A percentile compares a stretch with the other conserved stretches of the same genome.
Conservation (phyloP, 2,888 invertebrate species). For the Junonia oenone region DNA sequence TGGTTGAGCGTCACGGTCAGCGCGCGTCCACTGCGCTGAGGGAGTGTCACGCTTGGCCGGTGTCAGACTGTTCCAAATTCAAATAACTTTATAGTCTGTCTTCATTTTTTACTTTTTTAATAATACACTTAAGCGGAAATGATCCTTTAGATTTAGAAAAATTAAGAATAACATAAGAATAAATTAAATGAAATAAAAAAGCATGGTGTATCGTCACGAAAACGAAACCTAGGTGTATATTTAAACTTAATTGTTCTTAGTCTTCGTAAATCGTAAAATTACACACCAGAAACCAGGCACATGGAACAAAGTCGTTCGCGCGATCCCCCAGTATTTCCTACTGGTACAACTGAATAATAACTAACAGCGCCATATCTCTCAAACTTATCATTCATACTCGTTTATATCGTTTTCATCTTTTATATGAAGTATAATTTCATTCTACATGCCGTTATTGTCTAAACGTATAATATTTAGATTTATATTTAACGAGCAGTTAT, state of each 20-base stretch:
- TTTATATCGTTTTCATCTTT: background rate
- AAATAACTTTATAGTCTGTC: background rate
- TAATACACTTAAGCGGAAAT: background rate
- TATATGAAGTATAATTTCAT: background rate
- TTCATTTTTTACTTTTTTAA: background rate
- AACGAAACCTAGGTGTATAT: background rate
- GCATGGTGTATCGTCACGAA: background rate
- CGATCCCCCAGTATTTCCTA: background rate
- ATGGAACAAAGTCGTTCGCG: background rate
- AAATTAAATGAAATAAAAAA: background rate
- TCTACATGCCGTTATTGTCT: background rate
- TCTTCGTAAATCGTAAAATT: background rate
- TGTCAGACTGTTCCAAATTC: conserved; percentile 34
- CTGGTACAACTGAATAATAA: background rate
- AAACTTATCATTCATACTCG: background rate
- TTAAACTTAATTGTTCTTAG: background rate
- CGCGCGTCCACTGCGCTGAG: conserved; percentile 38
- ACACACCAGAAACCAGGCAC: background rate
- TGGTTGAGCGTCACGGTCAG: conserved; percentile 42
- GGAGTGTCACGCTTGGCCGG: conserved; percentile 34
- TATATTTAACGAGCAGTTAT: too few species aligned
- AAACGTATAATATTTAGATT: background rate
- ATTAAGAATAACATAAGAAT: too few species aligned
- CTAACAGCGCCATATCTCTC: background rate
- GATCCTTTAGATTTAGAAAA: background rate